These are phyloP conservation scores for Agrotis ipsilon DNA, from an alignment of 2,888 invertebrate genomes.

Conservation along the genomic window DNA sequence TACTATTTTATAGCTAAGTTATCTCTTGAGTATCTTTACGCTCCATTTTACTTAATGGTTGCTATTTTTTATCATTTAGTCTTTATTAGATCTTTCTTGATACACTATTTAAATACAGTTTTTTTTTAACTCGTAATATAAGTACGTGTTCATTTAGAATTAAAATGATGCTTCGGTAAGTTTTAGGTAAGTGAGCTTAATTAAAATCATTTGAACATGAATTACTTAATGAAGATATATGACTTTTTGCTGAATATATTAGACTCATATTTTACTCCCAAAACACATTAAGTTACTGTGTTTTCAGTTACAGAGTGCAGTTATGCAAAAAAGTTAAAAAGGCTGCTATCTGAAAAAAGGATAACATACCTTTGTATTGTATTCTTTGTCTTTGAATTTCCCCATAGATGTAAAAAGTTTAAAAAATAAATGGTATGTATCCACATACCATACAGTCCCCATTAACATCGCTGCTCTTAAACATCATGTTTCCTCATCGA, in stretches of 20 bases:
- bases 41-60: constrained; percentile 25
- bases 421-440: not conserved
- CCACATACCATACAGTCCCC: not conserved
- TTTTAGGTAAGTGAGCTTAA: not conserved
- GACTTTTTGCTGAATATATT: constrained; percentile 4
- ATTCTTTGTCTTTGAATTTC: not conserved
- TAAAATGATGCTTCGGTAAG: constrained; percentile 2
- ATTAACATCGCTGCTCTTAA: constrained; percentile 38
- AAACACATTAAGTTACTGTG: not conserved
- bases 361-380: too few species aligned
- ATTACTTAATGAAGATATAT: not conserved
- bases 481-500: constrained; percentile 63
- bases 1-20: constrained; percentile 21
- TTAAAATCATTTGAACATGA: not conserved
- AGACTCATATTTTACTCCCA: not conserved
- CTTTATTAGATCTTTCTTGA: not conserved
- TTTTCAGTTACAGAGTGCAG: too few species aligned
- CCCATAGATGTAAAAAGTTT: not conserved
- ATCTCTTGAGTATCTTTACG: constrained; percentile 17
- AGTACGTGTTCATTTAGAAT: not conserved
- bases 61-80: not conserved
- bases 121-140: not conserved
- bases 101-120: not conserved
- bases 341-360: too few species aligned
- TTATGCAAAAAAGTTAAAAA: too few species aligned